A percentile compares a stretch with the other conserved stretches of the same genome.
Conservation (phyloP, 2,888 invertebrate genomes). For the Callimorpha dominula region DNA sequence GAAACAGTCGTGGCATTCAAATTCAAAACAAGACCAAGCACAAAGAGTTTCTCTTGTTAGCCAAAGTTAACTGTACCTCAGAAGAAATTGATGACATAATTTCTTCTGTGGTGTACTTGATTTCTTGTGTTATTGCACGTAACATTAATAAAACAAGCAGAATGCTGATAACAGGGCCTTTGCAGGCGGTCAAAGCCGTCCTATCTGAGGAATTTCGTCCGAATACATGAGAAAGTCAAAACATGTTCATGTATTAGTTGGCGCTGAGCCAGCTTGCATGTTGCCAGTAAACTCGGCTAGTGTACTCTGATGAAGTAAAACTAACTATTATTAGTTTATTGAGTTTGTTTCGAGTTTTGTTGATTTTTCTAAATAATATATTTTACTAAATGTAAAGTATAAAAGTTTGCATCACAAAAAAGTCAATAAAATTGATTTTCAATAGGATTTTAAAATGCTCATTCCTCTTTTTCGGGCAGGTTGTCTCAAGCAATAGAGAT, state of each 20-base stretch:
- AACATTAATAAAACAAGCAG: conserved; percentile 47
- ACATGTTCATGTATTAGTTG: conserved; percentile 53
- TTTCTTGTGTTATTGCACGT: conserved; percentile 32
- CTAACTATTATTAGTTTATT: conserved; percentile 31
- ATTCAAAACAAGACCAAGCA: conserved; percentile 17
- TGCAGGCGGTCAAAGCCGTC: conserved; percentile 48
- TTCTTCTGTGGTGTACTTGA: conserved; percentile 13
- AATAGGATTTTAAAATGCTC: not conserved
- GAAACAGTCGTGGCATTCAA: not conserved
- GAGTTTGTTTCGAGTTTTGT: not conserved
- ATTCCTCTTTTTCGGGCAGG: not conserved
- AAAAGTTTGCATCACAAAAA: not conserved
- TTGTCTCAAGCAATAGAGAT: no score
- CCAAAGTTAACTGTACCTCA: conserved; percentile 1
- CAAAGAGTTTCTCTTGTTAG: conserved; percentile 17
- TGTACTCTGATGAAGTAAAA: conserved; percentile 50
- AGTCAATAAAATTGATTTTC: not conserved
- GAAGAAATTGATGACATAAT: conserved; percentile 27
- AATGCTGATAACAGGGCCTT: conserved; percentile 50
- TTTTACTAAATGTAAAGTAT: not conserved
- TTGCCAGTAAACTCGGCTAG: conserved; percentile 32
- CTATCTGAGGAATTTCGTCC: conserved; percentile 43
- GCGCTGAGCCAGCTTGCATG: conserved; percentile 45
- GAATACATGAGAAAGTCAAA: conserved; percentile 45
- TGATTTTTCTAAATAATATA: not conserved